A percentile compares a stretch with the other conserved stretches of the same genome.
phyloP scores from a whole-genome alignment of 2,797 vertebrate genomes.

The Coccyzus lansbergi region DNA sequence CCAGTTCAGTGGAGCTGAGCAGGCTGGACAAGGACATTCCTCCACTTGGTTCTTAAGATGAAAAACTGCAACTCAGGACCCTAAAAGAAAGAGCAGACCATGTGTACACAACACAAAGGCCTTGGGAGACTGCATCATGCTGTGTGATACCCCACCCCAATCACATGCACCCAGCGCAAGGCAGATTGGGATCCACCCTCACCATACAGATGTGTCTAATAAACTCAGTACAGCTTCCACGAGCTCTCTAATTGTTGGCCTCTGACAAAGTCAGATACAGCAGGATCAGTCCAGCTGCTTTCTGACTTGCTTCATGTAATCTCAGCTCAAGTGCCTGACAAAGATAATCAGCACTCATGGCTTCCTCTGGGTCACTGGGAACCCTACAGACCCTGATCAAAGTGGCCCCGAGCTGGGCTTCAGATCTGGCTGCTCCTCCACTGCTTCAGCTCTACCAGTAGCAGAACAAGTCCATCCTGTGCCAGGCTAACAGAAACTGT shows the following conservation, averaged over 20 bases:
- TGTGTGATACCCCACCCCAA: not conserved
- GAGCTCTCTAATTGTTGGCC: not conserved
- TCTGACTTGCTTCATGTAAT: not conserved
- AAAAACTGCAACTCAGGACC: not conserved
- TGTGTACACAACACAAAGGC: fast-evolving
- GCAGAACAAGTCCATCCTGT: not conserved
- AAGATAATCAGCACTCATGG: not conserved
- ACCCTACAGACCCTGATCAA: not conserved
- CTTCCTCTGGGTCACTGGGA: not conserved
- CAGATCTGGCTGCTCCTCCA: not conserved
- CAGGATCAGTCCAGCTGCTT: slow-evolving; percentile 11
- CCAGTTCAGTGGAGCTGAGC: not conserved
- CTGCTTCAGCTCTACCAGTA: not conserved
- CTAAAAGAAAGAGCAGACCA: not conserved
- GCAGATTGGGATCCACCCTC: not conserved
- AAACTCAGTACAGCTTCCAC: not conserved
- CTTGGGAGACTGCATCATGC: not conserved
- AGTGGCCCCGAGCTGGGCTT: not conserved
- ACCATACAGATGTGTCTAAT: not conserved
- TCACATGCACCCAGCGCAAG: fast-evolving
- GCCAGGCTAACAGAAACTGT: not conserved
- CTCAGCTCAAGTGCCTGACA: not conserved
- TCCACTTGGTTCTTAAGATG: not conserved
- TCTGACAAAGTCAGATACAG: not conserved
- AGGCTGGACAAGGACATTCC: not conserved